Evolutionary conservation across 2,797 vertebrate species (phyloP).

Genomic region (Hephaestus fuliginosus): DNA sequence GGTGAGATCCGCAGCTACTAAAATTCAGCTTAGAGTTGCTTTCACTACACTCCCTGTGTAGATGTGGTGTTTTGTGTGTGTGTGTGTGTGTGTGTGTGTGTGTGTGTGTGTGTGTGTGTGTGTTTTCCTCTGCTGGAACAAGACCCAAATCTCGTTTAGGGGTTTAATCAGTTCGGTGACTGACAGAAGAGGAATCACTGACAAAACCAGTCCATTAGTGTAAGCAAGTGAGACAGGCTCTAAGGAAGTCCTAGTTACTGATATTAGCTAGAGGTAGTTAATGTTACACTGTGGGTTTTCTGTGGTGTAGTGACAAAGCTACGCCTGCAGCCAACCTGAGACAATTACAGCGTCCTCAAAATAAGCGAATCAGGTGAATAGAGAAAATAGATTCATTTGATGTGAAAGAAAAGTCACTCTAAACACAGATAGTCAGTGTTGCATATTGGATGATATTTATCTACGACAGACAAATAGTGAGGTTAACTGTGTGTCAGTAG

Average conservation of each 20-base stretch:
- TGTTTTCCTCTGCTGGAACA: background rate
- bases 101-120: background rate
- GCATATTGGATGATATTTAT: background rate
- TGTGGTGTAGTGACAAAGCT: background rate
- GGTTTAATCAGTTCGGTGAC: background rate
- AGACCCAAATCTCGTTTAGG: background rate
- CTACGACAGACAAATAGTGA: background rate
- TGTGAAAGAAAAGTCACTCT: background rate
- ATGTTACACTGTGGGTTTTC: constrained; percentile 3
- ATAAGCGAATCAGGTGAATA: background rate
- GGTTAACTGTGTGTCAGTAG: background rate
- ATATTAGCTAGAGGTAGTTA: background rate
- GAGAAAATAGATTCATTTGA: background rate
- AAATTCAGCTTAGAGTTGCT: background rate
- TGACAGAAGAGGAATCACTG: background rate
- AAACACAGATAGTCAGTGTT: background rate
- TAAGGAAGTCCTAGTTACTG: background rate
- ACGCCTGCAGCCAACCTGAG: background rate
- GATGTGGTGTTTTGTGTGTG: background rate
- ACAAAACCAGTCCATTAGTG: background rate
- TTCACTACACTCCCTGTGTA: background rate
- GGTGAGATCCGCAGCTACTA: constrained; percentile 82
- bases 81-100: background rate
- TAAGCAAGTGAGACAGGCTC: background rate
- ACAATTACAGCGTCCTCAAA: background rate